phyloP scores from a whole-genome alignment of 1,140 invertebrate species.

The Pinna nobilis region DNA sequence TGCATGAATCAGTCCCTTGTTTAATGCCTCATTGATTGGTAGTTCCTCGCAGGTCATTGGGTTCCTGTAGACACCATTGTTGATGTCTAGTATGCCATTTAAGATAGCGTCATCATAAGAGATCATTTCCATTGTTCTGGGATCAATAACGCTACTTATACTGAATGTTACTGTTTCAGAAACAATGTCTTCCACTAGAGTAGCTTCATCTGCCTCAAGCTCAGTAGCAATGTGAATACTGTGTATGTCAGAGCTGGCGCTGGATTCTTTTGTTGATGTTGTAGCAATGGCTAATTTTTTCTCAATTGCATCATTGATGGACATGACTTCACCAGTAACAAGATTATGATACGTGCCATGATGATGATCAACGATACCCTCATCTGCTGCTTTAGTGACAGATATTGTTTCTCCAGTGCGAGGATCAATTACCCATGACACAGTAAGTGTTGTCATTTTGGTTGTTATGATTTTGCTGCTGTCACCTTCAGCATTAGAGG shows the following conservation, averaged over 20 bases:
- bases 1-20: conserved; percentile 81
- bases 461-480: conserved; percentile 79
- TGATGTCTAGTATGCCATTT: conserved; percentile 87
- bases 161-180: conserved; percentile 72
- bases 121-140: conserved; percentile 85
- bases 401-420: conserved; percentile 85
- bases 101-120: conserved; percentile 90
- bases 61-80: conserved; percentile 82
- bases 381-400: conserved; percentile 88
- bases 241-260: conserved; percentile 50
- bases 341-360: conserved; percentile 85
- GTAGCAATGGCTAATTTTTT: conserved; percentile 63
- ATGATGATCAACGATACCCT: conserved; percentile 88
- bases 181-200: conserved; percentile 67
- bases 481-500: conserved; percentile 62
- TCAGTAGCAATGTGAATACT: conserved; percentile 71
- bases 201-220: conserved; percentile 65
- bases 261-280: conserved; percentile 59
- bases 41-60: conserved; percentile 85
- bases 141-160: conserved; percentile 84
- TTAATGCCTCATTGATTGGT: conserved; percentile 71
- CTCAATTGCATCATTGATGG: conserved; percentile 73
- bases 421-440: conserved; percentile 86
- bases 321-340: conserved; percentile 83
- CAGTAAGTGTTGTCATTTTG: conserved; percentile 88